Evolutionary conservation across 1,140 invertebrate genomes (phyloP).

Genomic region (Centruroides vittatus): DNA sequence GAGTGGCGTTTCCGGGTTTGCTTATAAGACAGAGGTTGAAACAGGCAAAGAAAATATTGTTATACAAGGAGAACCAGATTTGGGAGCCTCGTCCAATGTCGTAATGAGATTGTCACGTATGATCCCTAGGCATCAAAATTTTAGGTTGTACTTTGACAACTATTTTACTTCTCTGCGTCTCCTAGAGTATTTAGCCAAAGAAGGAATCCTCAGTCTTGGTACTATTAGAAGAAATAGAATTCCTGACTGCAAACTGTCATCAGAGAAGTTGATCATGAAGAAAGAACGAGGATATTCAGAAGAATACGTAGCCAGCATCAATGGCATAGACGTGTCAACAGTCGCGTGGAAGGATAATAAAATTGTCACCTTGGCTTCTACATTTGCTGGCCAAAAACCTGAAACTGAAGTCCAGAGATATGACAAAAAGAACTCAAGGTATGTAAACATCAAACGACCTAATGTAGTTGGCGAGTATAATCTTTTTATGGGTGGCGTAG

Average conservation of each 20-base stretch:
- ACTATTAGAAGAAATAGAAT: neutral
- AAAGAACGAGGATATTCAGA: neutral
- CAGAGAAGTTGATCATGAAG: neutral
- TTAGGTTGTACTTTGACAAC: neutral
- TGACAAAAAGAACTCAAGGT: neutral
- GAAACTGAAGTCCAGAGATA: neutral
- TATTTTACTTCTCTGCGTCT: neutral
- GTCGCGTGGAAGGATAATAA: neutral
- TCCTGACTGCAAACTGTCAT: neutral
- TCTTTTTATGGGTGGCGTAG: neutral
- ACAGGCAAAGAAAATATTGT: neutral
- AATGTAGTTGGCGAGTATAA: neutral
- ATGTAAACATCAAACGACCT: neutral
- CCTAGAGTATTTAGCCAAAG: neutral
- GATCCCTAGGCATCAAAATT: neutral
- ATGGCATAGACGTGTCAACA: neutral
- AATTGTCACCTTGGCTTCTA: neutral
- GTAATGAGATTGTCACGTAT: neutral
- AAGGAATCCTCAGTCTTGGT: neutral
- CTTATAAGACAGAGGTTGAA: neutral
- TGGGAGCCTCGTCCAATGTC: neutral
- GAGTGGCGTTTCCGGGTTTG: neutral
- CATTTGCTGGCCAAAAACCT: neutral
- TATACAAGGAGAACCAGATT: neutral
- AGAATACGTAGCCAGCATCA: neutral